phyloP scores from a whole-genome alignment of 2,888 invertebrate species.

The Neoitamus cyanurus region DNA sequence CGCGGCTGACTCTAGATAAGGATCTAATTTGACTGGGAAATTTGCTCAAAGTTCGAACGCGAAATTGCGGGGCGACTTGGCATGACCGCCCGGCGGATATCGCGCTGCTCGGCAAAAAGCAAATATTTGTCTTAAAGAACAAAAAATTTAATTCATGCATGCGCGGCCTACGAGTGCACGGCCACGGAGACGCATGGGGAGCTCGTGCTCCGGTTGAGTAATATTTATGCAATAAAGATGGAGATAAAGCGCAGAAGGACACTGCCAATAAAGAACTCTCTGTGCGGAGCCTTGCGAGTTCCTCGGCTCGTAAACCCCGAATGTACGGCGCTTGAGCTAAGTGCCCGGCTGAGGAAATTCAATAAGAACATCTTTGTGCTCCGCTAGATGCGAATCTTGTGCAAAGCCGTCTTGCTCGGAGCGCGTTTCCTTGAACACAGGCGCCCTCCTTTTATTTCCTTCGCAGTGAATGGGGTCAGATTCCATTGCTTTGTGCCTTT shows the following conservation, averaged over 20 bases:
- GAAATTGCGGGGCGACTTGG: not conserved
- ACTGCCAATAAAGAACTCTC: constrained; percentile 14
- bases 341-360: not conserved
- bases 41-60: constrained; percentile 13
- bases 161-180: not conserved
- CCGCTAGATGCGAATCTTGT: not conserved
- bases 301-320: not conserved
- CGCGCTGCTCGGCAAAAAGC: constrained; percentile 4
- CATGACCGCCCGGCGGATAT: not conserved
- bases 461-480: not conserved
- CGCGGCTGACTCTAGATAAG: not conserved
- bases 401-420: too few relatives aligned
- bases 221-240: constrained; percentile 39
- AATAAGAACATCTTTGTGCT: not conserved
- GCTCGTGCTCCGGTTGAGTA: constrained; percentile 3
- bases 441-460: not conserved
- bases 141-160: constrained; percentile 32
- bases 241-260: constrained; percentile 21
- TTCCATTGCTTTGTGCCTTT: not conserved
- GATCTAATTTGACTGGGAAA: constrained; percentile 15
- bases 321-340: not conserved
- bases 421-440: not conserved
- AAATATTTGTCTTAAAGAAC: constrained; percentile 39
- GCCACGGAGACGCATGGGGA: not conserved
- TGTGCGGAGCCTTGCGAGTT: not conserved